Conservation (phyloP, 2,797 vertebrate species). For the Remorina albescens region DNA sequence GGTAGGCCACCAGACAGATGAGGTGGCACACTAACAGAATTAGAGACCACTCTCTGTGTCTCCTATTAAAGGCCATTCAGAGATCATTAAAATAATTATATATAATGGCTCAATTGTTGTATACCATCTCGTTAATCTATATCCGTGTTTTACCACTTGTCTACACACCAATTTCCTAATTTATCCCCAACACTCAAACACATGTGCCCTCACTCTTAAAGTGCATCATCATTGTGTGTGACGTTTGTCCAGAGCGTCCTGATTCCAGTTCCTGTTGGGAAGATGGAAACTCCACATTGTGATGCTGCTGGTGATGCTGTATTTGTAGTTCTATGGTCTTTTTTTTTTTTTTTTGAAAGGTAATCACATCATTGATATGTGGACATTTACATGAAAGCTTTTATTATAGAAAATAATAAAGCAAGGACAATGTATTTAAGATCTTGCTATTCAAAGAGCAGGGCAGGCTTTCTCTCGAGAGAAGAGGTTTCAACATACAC, state of each 20-base stretch:
- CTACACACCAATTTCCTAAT: neutral
- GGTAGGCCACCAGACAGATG: constrained; percentile 59
- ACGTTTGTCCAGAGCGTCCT: constrained; percentile 13
- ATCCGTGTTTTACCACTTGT: neutral
- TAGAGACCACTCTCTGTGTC: constrained; percentile 8
- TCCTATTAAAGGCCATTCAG: neutral
- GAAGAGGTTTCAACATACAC: no score
- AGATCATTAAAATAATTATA: constrained; percentile 7
- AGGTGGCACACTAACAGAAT: constrained; percentile 56
- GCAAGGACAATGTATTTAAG: neutral
- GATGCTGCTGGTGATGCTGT: neutral
- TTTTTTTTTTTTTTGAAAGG: neutral
- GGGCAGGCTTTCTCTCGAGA: neutral
- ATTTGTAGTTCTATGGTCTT: neutral
- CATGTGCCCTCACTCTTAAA: constrained; percentile 7
- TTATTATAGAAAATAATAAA: neutral
- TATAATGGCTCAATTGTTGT: neutral
- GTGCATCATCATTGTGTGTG: constrained; percentile 43
- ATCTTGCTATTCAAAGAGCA: neutral
- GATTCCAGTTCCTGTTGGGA: constrained; percentile 1
- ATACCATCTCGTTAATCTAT: neutral
- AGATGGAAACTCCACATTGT: neutral
- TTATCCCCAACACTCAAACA: neutral
- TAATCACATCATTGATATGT: neutral
- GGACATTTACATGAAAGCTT: neutral